Evolutionary conservation across 2,888 invertebrate species (phyloP), one percentile per base, ranked within the genome.

Genomic region (Ellobium chinense): DNA sequence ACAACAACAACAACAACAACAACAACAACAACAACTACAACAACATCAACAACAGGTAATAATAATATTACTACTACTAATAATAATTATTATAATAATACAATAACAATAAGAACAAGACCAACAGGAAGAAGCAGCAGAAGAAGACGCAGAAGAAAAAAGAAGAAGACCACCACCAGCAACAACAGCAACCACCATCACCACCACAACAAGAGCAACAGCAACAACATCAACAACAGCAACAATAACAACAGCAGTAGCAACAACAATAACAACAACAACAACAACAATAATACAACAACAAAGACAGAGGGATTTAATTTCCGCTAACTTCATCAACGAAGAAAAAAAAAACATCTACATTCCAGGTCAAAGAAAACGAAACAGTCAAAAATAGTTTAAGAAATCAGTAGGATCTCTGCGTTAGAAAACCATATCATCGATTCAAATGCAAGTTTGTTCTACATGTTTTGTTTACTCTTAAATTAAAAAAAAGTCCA

Each of bases 301-400:
- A n/a, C n/a, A 5, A 4, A 56, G 7, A 31, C 2, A 68, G 4
- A n/a, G 4, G n/a, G 21, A 14, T 36, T 9, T 14, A 66, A 70
- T 21, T 14, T 27, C 29, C n/a, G 31, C 78, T 46, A 21, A 78
- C 78, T 60, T 82, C 81, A n/a, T n/a, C n/a, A n/a, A n/a, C n/a
- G n/a, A n/a, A n/a, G n/a, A n/a, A n/a, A n/a, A n/a, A n/a, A n/a
- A n/a, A n/a, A n/a, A n/a, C n/a, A n/a, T n/a, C n/a, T n/a, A n/a
- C n/a, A n/a, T n/a, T n/a, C n/a, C n/a, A n/a, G n/a, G n/a, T n/a
- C n/a, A n/a, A n/a, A n/a, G n/a, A n/a, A n/a, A n/a, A n/a, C n/a
- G n/a, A n/a, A n/a, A n/a, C n/a, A n/a, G n/a, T n/a, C n/a, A n/a
- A n/a, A n/a, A n/a, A n/a, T n/a, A n/a, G n/a, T n/a, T n/a, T n/a